Evolutionary conservation across 2,113 vertebrate species (phyloP).

Genomic region (Bettongia penicillata): DNA sequence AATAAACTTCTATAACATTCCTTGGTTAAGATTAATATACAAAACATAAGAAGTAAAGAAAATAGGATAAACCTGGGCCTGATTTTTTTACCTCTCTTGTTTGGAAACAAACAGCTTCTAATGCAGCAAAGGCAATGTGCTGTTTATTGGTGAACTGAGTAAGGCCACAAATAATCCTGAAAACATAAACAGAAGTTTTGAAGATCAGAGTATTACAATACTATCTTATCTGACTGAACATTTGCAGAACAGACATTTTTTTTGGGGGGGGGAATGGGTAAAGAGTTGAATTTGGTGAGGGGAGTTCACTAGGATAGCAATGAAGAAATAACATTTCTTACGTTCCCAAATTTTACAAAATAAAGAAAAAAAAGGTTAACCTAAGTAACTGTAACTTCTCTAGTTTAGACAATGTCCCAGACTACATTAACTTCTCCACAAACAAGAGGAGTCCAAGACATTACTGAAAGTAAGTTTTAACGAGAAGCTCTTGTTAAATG

Average conservation of each 20-base stretch:
- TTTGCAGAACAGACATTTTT: background rate
- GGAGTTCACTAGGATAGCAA: background rate
- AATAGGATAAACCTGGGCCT: conserved; percentile 11
- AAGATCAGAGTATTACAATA: conserved; percentile 41
- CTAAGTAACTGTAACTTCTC: conserved; percentile 23
- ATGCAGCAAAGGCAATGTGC: conserved; percentile 97
- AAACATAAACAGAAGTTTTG: conserved; percentile 60
- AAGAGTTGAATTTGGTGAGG: background rate
- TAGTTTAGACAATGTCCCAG: conserved; percentile 9
- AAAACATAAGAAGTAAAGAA: background rate
- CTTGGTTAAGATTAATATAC: too few species aligned
- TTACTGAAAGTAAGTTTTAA: background rate
- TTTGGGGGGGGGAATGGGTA: background rate
- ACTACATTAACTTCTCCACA: conserved; percentile 15
- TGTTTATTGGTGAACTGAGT: conserved; percentile 99
- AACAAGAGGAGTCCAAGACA: conserved; percentile 32
- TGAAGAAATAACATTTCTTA: conserved; percentile 20
- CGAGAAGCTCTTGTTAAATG: background rate
- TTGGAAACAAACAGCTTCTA: conserved; percentile 98
- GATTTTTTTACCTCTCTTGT: conserved; percentile 92
- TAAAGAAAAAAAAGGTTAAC: conserved; percentile 27
- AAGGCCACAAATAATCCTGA: conserved; percentile 98
- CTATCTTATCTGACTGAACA: conserved; percentile 2
- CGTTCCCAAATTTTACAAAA: background rate
- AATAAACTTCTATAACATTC: background rate